Percentiles rank a stretch among this genome's conserved stretches.
These are phyloP conservation scores for Siniperca scherzeri DNA, from an alignment of 2,797 vertebrate species.

Conservation along the genomic window DNA sequence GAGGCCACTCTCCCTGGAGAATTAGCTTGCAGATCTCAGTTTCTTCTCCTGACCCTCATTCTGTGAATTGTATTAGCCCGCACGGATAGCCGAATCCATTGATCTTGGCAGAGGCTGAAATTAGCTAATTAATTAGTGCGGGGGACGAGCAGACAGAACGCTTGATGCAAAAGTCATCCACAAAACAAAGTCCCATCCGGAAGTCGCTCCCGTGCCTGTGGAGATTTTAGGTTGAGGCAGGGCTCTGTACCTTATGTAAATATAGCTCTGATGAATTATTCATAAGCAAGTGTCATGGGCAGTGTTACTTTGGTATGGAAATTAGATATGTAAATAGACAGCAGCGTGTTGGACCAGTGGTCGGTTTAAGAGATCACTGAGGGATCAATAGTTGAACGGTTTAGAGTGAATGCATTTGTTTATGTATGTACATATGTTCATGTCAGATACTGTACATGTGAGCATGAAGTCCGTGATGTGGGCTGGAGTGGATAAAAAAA, in stretches of 20 bases:
- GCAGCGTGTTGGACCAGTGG: slow-evolving; percentile 55
- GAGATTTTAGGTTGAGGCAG: slow-evolving; percentile 55
- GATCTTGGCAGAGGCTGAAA: slow-evolving; percentile 70
- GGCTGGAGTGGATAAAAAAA: slow-evolving; percentile 5
- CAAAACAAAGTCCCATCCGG: slow-evolving; percentile 42
- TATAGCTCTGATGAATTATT: slow-evolving; percentile 69
- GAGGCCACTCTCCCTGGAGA: slow-evolving; percentile 50
- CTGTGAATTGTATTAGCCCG: slow-evolving; percentile 54
- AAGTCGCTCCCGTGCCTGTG: slow-evolving; percentile 40
- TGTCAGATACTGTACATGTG: slow-evolving; percentile 38
- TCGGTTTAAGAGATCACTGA: slow-evolving; percentile 63
- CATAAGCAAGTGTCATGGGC: slow-evolving; percentile 63
- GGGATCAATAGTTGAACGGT: slow-evolving; percentile 71
- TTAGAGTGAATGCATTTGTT: slow-evolving; percentile 46
- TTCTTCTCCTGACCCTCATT: slow-evolving; percentile 44
- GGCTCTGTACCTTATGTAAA: slow-evolving; percentile 71
- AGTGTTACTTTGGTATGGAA: slow-evolving; percentile 77
- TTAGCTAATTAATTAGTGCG: slow-evolving; percentile 73
- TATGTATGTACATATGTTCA: slow-evolving; percentile 65
- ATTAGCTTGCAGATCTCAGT: slow-evolving; percentile 31
- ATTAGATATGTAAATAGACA: slow-evolving; percentile 70
- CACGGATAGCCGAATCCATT: slow-evolving; percentile 56
- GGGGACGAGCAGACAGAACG: slow-evolving; percentile 15
- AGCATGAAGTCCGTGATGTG: slow-evolving; percentile 1
- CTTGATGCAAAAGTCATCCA: slow-evolving; percentile 45